These are phyloP conservation scores for Dolichotis patagonum DNA, from an alignment of 2,113 vertebrate species.

Conservation along the genomic window DNA sequence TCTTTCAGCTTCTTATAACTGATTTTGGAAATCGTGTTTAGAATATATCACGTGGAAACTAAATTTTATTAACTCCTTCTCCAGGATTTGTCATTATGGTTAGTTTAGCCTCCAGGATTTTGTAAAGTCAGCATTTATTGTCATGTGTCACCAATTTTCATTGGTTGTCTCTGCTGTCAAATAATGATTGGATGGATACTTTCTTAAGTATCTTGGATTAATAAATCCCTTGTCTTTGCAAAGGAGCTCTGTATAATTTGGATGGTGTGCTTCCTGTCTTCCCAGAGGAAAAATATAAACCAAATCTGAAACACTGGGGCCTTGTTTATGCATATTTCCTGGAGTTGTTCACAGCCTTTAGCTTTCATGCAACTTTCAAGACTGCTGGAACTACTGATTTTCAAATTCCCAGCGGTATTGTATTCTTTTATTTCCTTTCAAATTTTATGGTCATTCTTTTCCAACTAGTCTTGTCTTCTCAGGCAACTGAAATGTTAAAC, in stretches of 20 bases:
- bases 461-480: neutral
- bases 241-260: neutral
- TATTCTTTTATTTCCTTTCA: neutral
- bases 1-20: neutral
- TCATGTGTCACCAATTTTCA: neutral
- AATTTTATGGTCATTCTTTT: neutral
- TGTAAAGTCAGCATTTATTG: neutral
- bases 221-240: neutral
- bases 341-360: neutral
- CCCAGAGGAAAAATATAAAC: neutral
- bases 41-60: neutral
- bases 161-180: conserved; percentile 23
- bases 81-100: neutral
- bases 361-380: neutral
- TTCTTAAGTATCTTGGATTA: neutral
- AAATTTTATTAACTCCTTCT: neutral
- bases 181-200: neutral
- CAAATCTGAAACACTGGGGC: neutral
- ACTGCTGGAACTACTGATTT: neutral
- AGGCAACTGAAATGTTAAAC: conserved; percentile 10
- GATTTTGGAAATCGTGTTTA: neutral
- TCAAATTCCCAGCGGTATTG: neutral
- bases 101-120: neutral
- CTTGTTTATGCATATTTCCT: neutral
- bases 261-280: neutral